Base-by-base conservation (phyloP, 37 sponge, comb jelly and placozoan species). In the Hormiphora californensis region DNA sequence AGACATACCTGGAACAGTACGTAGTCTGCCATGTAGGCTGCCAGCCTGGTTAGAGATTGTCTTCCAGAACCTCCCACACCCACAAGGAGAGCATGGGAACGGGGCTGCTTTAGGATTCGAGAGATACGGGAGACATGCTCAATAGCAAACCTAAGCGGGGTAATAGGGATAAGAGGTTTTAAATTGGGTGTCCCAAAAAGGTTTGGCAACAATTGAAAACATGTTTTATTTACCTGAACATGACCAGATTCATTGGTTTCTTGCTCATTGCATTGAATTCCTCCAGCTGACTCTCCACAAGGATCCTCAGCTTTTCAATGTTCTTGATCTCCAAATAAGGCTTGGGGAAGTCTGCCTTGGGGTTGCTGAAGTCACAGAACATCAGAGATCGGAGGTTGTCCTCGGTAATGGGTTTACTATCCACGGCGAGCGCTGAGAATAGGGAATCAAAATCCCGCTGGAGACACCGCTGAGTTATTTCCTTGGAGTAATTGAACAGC, bases 241-340 rank as follows among this genome's bases (percentile, higher is more conserved):
- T 85, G 49, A 96, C 98, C 2, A 96, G 89, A 88, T 96, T 94
- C 98, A 96, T 96, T 1, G 98, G 94, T 54, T 96, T 96, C 85
- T 96, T 96, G 92, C 92, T 92, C 87, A 96, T 89, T 85, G 94
- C 94, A 78, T 96, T 96, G 86, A 86, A 96, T 65, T 96, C 98
- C 51, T 96, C 98, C 57, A 96, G 90, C 32, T 89, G 90, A 69
- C 90, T 91, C 89, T 97, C 98, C 32, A 94, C 94, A 39, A 93
- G 90, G 40, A 90, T 67, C 39, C 94, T 51, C 38, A 97, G 87
- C 54, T 97, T 97, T 46, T 97, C 95, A 61, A 94, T 86, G 67
- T 93, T 86, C 41, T 40, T 31, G n/a, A 97, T 92, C 86, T 97
- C 98, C 0, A 69, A 15, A 63, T 94, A 97, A 11, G 92, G 92